Base-by-base conservation (phyloP, 2,113 vertebrate genomes). In the Chionodraco myersi region DNA sequence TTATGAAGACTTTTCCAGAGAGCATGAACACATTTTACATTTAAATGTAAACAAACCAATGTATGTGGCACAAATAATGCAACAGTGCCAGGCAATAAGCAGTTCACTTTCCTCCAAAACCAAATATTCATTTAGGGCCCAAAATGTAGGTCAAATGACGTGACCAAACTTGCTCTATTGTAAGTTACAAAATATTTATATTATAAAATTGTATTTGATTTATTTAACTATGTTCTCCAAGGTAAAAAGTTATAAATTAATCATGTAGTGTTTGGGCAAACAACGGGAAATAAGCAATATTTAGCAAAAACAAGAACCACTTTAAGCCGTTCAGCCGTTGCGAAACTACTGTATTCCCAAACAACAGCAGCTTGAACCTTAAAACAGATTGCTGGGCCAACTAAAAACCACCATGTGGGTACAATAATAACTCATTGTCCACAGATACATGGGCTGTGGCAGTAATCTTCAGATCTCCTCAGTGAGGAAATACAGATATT, bases 401-500 rank as follows among this genome's bases (percentile, higher is more conserved):
- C 84, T 79, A 87, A 87, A 90, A 89, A 76, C 49, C 79, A 79
- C 79, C 75, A 76, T 69, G 80, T 47, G 72, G 47, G 74, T 51
- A 61, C 80, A 85, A 87, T 91, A 89, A 92, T 90, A 88, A 85
- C 63, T 87, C 79, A 90, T 87, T 89, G 84, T 92, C 69, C 80
- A 73, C 68, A 86, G 68, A 86, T 36, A 80, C 87, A 86, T 53
- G 73, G 70, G 68, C 77, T 82, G 78, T 58, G 61, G 85, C 70
- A 18, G 82, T 89, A 91, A 86, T 88, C 86, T 89, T 77, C 58
- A 75, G 67, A 79, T 86, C 84, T 75, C 68, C 83, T 76, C 75
- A 63, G 80, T 73, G 59, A 89, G 78, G 78, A 92, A 88, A 94
- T 91, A 89, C 84, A 91, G 90, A 92, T 91, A 93, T 91, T 89